Base-by-base conservation (phyloP, 2,797 vertebrate genomes). In the Artibeus jamaicensis region DNA sequence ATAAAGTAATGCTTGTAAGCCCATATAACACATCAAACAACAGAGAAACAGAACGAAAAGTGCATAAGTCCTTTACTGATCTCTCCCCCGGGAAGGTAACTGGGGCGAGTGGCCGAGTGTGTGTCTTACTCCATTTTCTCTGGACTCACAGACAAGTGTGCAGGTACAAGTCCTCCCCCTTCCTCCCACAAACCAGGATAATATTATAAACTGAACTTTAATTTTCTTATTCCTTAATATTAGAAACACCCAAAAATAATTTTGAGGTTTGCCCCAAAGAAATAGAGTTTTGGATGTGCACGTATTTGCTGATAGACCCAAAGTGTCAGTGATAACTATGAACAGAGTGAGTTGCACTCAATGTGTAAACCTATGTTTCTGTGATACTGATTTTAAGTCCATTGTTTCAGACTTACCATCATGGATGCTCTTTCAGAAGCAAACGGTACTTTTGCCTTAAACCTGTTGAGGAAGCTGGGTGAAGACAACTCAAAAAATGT, bases 381-480 rank as follows among this genome's bases (percentile, higher is more conserved):
- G 39, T 7, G 7, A 42, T 42, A 42, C 39, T 42, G 39, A 42
- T 42, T 42, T 42, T 42, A 42, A 42, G 39, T 42, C 39, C 39
- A 4, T 89, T 2, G 0, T 96, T 93, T 26, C 68, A 98, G 97
- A 50, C 29, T 48, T 0, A 0, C 34, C 24, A 73, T 22, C 73
- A 98, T 98, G 98, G 98, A 98, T 46, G 24, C 48, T 6, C 91
- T 98, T 0, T 37, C 46, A 19, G 93, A 93, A 97, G 97, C 98
- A 70, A 98, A 94, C 10, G 92, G 81, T 12, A 87, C 76, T 67
- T 99, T 99, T 62, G 95, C 94, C 92, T 42, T 98, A 29, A 95
- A 65, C 29, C 94, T 98, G 26, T 44, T 98, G 91, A 95, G 89
- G 74, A 86, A 15, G 4, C 92, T 98, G 82, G 73, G 91, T 37